phyloP scores from a whole-genome alignment of 2,113 vertebrate genomes.

The Larimichthys polyactis region DNA sequence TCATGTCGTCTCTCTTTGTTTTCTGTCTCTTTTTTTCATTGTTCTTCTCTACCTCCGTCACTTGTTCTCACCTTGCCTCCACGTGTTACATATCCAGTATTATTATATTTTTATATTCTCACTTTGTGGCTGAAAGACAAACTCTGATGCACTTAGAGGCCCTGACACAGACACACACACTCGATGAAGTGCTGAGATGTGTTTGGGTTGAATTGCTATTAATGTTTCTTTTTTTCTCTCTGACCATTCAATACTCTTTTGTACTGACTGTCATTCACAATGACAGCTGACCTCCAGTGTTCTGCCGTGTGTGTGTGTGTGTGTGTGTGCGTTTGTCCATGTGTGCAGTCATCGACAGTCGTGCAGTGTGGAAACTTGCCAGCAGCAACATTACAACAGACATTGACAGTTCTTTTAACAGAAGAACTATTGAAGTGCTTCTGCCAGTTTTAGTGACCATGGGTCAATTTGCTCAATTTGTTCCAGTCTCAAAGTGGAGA shows the following conservation, averaged over 20 bases:
- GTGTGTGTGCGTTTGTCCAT: not conserved
- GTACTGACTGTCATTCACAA: slow-evolving; percentile 61
- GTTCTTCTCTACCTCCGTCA: slow-evolving; percentile 1
- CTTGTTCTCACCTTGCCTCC: not conserved
- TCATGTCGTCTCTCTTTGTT: slow-evolving; percentile 11
- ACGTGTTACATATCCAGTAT: not conserved
- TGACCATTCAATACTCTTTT: slow-evolving; percentile 58
- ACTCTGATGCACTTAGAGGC: slow-evolving; percentile 26
- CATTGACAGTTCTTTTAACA: slow-evolving; percentile 61
- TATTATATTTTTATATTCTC: not conserved
- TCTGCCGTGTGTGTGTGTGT: slow-evolving; percentile 9
- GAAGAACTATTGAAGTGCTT: slow-evolving; percentile 53
- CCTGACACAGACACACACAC: not conserved
- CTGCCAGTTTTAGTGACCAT: slow-evolving; percentile 25
- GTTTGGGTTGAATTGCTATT: slow-evolving; percentile 42
- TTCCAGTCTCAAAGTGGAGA: slow-evolving; percentile 36
- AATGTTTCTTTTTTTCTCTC: slow-evolving; percentile 31
- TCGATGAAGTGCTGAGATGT: slow-evolving; percentile 23
- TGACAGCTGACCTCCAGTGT: slow-evolving; percentile 62
- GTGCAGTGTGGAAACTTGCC: slow-evolving; percentile 56
- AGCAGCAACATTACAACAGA: slow-evolving; percentile 44
- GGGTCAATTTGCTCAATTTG: slow-evolving; percentile 60
- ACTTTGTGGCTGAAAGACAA: slow-evolving; percentile 24
- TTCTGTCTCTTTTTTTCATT: slow-evolving; percentile 19
- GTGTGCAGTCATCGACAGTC: slow-evolving; percentile 45